Base-by-base conservation (phyloP, 1,140 invertebrate species). In the Ceratoteleas bidentatus region DNA sequence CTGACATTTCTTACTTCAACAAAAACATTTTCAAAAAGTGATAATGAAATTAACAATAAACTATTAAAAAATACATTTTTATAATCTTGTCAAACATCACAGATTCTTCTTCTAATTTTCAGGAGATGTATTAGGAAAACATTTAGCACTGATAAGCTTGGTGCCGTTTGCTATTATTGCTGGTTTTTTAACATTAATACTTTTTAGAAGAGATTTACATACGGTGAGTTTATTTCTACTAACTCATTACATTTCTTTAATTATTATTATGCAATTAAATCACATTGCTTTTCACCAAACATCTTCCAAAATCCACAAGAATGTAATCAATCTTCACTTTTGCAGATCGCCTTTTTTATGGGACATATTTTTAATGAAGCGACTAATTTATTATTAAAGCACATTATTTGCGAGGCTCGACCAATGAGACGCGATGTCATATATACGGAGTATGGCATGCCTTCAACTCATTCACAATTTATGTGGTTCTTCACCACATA, bases 401-500 rank as follows among this genome's bases (percentile, higher is more conserved):
- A 97, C 89, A 93, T 94, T 45, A 96, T 98, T 83, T 93, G 94
- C 88, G 96, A 98, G 92, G 91, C 94, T 52, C 93, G 97, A 85
- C 97, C 97, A 57, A 88, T 96, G 72, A 90, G 89, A 78, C 92
- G 95, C 86, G 92, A 93, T 83, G 88, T 92, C 81, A 87, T 97
- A 34, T 96, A 95, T 85, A 95, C 94, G 84, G 96, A 98, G 92
- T 98, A 97, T 94, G 97, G 97, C 85, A 98, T 98, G 97, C 97
- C 97, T 52, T 98, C 97, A 24, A 95, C 95, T 57, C 97, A 98
- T 93, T 93, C 97, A 83, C 97, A 98, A 91, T 97, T 97, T 90
- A 95, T 97, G 92, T 98, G 96, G 96, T 98, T 98, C 91, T 97
- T 98, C 91, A 94, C 96, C 68, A 94, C 94, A 50, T 98, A 98